Conservation (phyloP, 2,888 invertebrate species). For the Clusia tigrina region DNA sequence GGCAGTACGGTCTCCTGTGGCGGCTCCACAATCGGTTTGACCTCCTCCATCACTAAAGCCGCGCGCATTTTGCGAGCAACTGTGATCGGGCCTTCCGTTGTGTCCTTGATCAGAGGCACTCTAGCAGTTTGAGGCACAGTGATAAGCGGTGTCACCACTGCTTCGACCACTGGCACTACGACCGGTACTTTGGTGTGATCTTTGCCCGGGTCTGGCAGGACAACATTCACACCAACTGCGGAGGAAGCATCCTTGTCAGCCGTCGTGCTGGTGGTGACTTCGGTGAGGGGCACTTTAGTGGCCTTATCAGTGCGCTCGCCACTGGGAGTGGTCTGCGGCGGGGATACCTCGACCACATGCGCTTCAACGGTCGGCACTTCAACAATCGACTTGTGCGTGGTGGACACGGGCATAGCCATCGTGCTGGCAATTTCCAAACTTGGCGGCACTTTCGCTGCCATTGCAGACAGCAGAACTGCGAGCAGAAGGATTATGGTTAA, state of each 20-base stretch:
- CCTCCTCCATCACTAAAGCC: too few species aligned
- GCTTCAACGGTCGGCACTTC: background rate
- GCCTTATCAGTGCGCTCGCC: too few species aligned
- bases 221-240: too few species aligned
- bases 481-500: background rate
- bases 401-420: background rate
- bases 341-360: background rate
- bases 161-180: background rate
- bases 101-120: background rate
- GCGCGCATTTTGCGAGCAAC: background rate
- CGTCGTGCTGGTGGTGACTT: too few species aligned
- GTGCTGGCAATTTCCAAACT: background rate
- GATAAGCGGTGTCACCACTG: background rate
- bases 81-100: background rate
- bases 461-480: conserved; percentile 46
- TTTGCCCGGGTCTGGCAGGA: background rate
- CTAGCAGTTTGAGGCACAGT: background rate
- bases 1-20: background rate
- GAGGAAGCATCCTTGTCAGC: too few species aligned
- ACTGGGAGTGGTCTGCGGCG: background rate
- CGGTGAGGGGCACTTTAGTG: too few species aligned
- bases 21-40: background rate
- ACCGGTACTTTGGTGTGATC: background rate
- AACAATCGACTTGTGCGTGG: background rate
- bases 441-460: conserved; percentile 47